Conservation (phyloP, 2,113 vertebrate species). For the Grallaria varia region DNA sequence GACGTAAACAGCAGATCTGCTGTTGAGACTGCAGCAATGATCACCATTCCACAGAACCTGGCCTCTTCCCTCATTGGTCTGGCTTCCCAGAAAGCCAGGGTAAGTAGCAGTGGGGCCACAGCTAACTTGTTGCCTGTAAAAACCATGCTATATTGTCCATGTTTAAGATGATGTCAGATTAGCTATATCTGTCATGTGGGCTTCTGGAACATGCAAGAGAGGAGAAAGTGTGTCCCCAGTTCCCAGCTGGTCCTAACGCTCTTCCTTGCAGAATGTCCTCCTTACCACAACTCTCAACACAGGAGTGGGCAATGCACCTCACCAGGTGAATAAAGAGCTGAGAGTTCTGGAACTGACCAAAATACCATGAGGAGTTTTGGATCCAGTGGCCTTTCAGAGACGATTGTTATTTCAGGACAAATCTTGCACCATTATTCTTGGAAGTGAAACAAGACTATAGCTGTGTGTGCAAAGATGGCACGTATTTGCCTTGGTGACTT, state of each 20-base stretch:
- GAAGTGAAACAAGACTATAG: neutral
- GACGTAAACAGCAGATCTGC: neutral
- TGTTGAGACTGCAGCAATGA: neutral
- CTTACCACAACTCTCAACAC: neutral
- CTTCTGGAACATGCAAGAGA: neutral
- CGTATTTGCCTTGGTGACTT: neutral
- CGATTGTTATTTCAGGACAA: neutral
- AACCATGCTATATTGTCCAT: neutral
- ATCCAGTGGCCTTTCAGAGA: neutral
- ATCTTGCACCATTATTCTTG: neutral
- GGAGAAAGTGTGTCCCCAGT: neutral
- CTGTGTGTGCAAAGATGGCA: neutral
- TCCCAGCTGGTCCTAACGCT: neutral
- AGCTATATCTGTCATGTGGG: neutral
- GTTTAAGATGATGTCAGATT: neutral
- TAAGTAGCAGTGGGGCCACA: neutral
- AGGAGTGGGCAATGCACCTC: neutral
- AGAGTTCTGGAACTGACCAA: neutral
- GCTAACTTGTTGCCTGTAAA: neutral
- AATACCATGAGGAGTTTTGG: neutral
- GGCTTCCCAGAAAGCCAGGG: neutral
- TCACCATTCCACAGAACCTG: neutral
- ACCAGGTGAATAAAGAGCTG: neutral
- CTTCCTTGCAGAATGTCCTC: neutral
- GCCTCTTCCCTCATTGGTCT: neutral